phyloP scores from a whole-genome alignment of 2,797 vertebrate species.

The Chelon auratus region DNA sequence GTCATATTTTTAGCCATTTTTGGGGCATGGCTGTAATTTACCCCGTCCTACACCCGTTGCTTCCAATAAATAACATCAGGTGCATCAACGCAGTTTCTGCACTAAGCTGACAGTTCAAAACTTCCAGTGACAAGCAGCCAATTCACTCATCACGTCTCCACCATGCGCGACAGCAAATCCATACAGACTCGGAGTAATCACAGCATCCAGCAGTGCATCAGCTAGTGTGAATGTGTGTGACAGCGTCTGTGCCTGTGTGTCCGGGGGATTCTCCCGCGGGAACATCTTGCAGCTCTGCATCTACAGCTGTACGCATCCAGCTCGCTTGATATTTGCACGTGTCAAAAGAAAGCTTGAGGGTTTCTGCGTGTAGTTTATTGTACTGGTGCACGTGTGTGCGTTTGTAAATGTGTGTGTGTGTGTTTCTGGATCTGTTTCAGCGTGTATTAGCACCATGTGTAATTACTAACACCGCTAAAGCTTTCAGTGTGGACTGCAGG shows the following conservation, averaged over 20 bases:
- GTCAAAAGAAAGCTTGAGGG: conserved; percentile 11
- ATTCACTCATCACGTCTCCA: conserved; percentile 57
- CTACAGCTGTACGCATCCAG: conserved; percentile 1
- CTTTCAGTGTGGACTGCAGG: conserved; percentile 60
- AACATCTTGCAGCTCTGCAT: conserved; percentile 3
- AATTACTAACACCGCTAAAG: conserved; percentile 67
- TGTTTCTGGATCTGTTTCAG: conserved; percentile 20
- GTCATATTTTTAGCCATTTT: no score
- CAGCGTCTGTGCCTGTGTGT: conserved; percentile 15
- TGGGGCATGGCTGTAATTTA: no score
- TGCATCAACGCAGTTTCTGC: not conserved
- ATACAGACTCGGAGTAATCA: conserved; percentile 48
- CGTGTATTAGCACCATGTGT: conserved; percentile 55
- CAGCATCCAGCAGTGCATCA: conserved; percentile 34
- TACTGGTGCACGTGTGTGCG: conserved; percentile 25
- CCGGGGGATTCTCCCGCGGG: not conserved
- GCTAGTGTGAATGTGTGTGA: conserved; percentile 1
- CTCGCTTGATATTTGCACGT: not conserved
- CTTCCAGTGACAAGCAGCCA: conserved; percentile 63
- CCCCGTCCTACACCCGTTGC: not conserved
- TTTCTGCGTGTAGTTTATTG: conserved; percentile 19
- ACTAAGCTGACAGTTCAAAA: not conserved
- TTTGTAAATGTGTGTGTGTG: conserved; percentile 17
- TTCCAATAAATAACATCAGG: not conserved
- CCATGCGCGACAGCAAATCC: conserved; percentile 71